Evolutionary conservation across 1,140 invertebrate species (phyloP).

Genomic region (Oncopeltus fasciatus): DNA sequence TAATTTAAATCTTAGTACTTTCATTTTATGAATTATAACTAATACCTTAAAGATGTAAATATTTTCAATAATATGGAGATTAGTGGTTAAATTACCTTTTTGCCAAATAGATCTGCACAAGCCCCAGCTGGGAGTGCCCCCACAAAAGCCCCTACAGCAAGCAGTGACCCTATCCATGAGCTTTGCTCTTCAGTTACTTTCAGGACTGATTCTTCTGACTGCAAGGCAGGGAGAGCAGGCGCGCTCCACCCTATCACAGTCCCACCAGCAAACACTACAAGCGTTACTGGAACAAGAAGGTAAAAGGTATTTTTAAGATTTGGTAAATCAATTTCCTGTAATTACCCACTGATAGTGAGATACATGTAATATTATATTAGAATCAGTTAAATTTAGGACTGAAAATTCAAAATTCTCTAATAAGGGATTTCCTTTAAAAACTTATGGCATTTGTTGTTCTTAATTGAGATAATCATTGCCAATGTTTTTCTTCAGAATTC

Average conservation of each 20-base stretch:
- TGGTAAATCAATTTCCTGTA: not conserved
- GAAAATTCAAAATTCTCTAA: no score
- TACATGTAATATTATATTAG: not conserved
- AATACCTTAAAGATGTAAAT: no score
- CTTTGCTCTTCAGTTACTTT: slow-evolving; percentile 27
- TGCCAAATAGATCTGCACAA: slow-evolving; percentile 44
- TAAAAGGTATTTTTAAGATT: not conserved
- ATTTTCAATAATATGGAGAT: not conserved
- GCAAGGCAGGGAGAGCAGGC: slow-evolving; percentile 32
- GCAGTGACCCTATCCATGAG: slow-evolving; percentile 38
- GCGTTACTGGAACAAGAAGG: slow-evolving; percentile 33
- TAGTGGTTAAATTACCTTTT: slow-evolving; percentile 33
- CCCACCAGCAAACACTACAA: slow-evolving; percentile 38
- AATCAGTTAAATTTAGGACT: no score
- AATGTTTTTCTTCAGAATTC: no score
- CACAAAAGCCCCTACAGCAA: slow-evolving; percentile 38
- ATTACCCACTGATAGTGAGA: not conserved
- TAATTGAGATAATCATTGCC: no score
- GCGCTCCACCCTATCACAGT: slow-evolving; percentile 41
- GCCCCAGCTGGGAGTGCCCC: slow-evolving; percentile 39
- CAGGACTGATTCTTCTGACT: slow-evolving; percentile 7
- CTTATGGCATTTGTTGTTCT: no score
- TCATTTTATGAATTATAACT: no score
- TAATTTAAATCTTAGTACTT: no score
- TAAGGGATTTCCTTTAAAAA: no score